Evolutionary conservation across 2,888 invertebrate genomes (phyloP).

Genomic region (Dicranocentrus wangi): DNA sequence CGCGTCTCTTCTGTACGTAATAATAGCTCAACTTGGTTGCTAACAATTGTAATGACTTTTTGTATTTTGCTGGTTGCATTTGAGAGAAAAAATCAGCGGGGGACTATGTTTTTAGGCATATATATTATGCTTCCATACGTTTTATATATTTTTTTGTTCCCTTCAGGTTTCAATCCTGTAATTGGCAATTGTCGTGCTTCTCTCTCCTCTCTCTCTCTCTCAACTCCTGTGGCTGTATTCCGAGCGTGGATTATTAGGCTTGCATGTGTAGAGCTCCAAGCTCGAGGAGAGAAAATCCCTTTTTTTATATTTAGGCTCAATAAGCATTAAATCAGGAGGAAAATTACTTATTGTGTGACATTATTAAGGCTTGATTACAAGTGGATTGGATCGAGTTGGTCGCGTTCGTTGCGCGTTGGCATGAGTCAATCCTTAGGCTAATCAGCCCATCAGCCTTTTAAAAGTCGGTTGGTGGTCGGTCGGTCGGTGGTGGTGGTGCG

Average conservation of each 20-base stretch:
- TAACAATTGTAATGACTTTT: constrained; percentile 62
- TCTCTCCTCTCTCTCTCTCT: no score
- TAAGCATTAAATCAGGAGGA: constrained; percentile 66
- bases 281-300: neutral
- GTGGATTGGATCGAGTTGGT: constrained; percentile 52
- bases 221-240: constrained; percentile 56
- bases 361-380: constrained; percentile 64
- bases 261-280: neutral
- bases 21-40: no score
- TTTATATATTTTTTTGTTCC: neutral
- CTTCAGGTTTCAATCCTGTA: constrained; percentile 65
- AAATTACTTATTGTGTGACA: constrained; percentile 66
- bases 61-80: constrained; percentile 50
- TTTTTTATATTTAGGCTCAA: constrained; percentile 57
- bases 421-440: constrained; percentile 61
- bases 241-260: neutral
- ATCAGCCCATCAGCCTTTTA: constrained; percentile 52
- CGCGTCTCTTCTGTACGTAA: no score
- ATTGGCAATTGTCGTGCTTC: constrained; percentile 71
- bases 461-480: constrained; percentile 60
- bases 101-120: constrained; percentile 14
- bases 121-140: neutral
- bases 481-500: constrained; percentile 44
- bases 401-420: no score
- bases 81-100: constrained; percentile 59